A percentile compares a stretch with the other conserved stretches of the same genome.
phyloP scores from a whole-genome alignment of 2,888 invertebrate species.

The Cynaeus angustus region DNA sequence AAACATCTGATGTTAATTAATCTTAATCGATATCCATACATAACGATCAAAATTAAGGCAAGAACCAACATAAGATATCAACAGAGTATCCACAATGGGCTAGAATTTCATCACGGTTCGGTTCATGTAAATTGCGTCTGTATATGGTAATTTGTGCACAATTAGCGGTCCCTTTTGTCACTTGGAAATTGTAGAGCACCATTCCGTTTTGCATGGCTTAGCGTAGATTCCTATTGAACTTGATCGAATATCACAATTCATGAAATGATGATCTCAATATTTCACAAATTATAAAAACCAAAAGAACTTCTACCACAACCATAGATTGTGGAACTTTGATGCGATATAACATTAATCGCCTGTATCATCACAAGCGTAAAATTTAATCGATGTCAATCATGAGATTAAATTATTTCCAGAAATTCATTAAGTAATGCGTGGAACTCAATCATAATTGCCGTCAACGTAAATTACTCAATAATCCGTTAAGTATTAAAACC shows the following conservation, averaged over 20 bases:
- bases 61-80: slow-evolving; percentile 28
- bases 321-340: too few species aligned
- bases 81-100: slow-evolving; percentile 49
- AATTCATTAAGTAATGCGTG: slow-evolving; percentile 27
- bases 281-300: too few species aligned
- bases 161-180: slow-evolving; percentile 54
- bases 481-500: neutral
- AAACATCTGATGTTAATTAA: too few species aligned
- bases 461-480: slow-evolving; percentile 14
- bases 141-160: slow-evolving; percentile 61
- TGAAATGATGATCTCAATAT: too few species aligned
- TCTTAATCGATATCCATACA: neutral
- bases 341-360: too few species aligned
- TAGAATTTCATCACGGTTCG: slow-evolving; percentile 53
- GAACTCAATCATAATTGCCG: slow-evolving; percentile 10
- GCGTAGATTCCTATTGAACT: slow-evolving; percentile 6
- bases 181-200: slow-evolving; percentile 37
- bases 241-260: neutral
- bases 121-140: slow-evolving; percentile 55
- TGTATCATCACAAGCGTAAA: too few species aligned
- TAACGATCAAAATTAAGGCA: slow-evolving; percentile 18
- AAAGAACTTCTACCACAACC: too few species aligned
- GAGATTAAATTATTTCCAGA: slow-evolving; percentile 12
- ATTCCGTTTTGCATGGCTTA: slow-evolving; percentile 33
- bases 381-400: slow-evolving; percentile 16